phyloP scores from a whole-genome alignment of 2,797 vertebrate genomes.

The Valencia hispanica region DNA sequence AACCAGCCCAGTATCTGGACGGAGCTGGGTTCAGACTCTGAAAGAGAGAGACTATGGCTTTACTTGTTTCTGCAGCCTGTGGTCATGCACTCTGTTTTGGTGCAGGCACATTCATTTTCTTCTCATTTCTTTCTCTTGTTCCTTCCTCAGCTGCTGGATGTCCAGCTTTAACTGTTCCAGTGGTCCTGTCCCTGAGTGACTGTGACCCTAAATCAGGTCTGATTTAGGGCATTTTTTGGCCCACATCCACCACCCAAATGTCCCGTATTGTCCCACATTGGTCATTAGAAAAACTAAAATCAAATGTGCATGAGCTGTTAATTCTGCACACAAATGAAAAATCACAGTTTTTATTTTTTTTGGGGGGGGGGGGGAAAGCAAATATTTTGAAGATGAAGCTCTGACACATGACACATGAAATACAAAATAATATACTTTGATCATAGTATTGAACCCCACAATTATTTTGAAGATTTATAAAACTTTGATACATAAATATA shows the following conservation, averaged over 20 bases:
- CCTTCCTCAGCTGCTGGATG: background rate
- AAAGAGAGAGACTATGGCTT: background rate
- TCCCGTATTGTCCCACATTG: background rate
- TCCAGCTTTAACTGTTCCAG: background rate
- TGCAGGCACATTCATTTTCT: background rate
- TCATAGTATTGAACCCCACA: no score
- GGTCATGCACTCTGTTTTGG: background rate
- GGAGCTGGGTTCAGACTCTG: background rate
- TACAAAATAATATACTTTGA: no score
- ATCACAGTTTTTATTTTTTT: no score
- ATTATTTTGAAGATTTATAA: no score
- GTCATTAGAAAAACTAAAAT: no score
- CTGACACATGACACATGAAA: no score
- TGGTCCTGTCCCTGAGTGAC: background rate
- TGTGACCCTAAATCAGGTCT: background rate
- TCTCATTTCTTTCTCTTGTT: background rate
- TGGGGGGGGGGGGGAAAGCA: no score
- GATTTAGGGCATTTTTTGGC: no score
- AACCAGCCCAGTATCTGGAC: background rate
- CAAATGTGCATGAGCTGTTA: no score
- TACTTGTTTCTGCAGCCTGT: background rate
- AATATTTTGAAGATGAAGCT: no score
- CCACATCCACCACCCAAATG: background rate
- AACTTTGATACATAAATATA: no score
- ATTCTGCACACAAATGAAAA: no score